Percentiles rank a stretch among this genome's conserved stretches.
Conservation (phyloP, 2,888 invertebrate genomes). For the Sepioteuthis lessoniana region DNA sequence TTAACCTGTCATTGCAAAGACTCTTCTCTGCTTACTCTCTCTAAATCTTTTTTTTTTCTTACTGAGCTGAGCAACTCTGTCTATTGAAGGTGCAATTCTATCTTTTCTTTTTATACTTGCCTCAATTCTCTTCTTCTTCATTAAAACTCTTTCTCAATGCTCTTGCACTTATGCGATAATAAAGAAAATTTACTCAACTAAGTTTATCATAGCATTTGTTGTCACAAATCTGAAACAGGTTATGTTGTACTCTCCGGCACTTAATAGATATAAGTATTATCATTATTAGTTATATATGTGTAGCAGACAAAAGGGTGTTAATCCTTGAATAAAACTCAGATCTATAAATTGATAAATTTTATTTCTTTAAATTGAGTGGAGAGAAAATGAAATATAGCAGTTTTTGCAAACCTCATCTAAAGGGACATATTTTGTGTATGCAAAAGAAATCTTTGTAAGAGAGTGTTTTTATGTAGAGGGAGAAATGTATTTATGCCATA, state of each 20-base stretch:
- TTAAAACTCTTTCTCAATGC: background rate
- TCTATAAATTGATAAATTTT: no score
- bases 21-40: conserved; percentile 40
- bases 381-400: no score
- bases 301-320: no score
- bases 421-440: no score
- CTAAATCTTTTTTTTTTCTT: background rate
- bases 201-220: background rate
- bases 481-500: no score
- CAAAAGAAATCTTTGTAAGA: no score
- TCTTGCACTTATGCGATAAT: background rate
- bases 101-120: background rate
- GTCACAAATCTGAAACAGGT: background rate
- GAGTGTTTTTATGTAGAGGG: no score
- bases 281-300: no score
- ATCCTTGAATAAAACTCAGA: no score
- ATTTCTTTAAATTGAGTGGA: no score
- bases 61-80: background rate
- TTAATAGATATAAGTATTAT: background rate
- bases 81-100: background rate
- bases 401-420: no score
- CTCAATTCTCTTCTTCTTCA: background rate
- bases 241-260: background rate
- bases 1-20: background rate
- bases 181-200: background rate